Conservation (phyloP, 2,797 vertebrate genomes). For the Sciurus vulgaris region DNA sequence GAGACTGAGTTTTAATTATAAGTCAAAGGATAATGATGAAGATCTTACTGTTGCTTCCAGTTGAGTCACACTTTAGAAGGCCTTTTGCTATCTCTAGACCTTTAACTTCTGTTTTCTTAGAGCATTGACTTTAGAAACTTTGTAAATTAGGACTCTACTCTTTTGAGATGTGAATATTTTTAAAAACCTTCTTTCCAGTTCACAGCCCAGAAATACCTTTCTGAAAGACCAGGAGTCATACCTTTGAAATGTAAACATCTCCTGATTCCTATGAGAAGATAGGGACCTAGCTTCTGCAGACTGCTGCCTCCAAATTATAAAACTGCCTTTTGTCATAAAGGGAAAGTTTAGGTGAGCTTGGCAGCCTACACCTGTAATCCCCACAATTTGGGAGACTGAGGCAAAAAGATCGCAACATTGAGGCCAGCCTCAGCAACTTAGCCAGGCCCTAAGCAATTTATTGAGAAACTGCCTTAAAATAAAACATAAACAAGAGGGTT, state of each 20-base stretch:
- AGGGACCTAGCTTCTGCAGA: not conserved
- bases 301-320: not conserved
- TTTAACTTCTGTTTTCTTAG: not conserved
- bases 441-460: too few species aligned
- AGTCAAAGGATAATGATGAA: slow-evolving; percentile 1
- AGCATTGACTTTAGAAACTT: not conserved
- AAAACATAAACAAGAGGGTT: too few species aligned
- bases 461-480: too few species aligned
- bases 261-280: not conserved
- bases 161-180: not conserved
- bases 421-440: too few species aligned
- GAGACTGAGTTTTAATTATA: not conserved
- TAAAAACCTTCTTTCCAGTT: not conserved
- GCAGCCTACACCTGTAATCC: too few species aligned
- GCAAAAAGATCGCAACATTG: too few species aligned
- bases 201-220: not conserved
- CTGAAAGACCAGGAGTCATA: not conserved
- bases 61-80: not conserved
- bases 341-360: too few species aligned
- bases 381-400: too few species aligned
- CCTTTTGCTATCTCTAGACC: not conserved
- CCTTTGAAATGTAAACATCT: not conserved
- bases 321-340: not conserved
- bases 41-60: not conserved
- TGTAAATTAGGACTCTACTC: not conserved